Evolutionary conservation across 1,140 invertebrate species (phyloP).

Genomic region (Aphidius ervi): DNA sequence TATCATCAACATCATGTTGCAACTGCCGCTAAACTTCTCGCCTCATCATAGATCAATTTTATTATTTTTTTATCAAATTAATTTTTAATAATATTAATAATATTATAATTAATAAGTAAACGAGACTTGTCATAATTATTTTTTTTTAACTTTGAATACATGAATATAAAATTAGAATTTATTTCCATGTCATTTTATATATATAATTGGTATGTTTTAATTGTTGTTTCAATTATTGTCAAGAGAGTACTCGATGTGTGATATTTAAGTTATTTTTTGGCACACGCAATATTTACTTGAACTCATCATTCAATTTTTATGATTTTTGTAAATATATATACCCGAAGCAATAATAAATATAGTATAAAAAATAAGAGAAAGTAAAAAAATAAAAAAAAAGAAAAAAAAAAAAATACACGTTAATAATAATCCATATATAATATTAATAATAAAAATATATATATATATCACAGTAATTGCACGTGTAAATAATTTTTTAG

Average conservation of each 20-base stretch:
- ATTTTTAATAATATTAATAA: background rate
- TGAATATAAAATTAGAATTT: background rate
- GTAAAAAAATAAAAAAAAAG: background rate
- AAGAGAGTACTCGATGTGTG: conserved; percentile 23
- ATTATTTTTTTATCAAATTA: conserved; percentile 10
- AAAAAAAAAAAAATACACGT: conserved; percentile 8
- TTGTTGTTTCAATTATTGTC: background rate
- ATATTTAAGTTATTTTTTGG: conserved; percentile 26
- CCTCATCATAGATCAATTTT: conserved; percentile 61
- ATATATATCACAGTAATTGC: background rate
- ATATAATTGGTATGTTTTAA: too few relatives aligned
- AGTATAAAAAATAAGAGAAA: background rate
- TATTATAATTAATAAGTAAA: background rate
- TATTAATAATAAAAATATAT: background rate
- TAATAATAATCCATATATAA: conserved; percentile 4
- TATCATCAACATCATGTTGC: conserved; percentile 77
- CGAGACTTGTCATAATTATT: background rate
- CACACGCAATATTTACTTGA: conserved; percentile 9
- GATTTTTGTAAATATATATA: conserved; percentile 13
- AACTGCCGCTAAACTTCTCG: conserved; percentile 72
- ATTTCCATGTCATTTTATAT: background rate
- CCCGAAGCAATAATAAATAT: too few relatives aligned
- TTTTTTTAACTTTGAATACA: background rate
- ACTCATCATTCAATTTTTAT: background rate
- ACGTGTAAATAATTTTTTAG: conserved; percentile 10